phyloP scores from a whole-genome alignment of 2,797 vertebrate genomes.

The Lepidocolaptes lacrymiger region DNA sequence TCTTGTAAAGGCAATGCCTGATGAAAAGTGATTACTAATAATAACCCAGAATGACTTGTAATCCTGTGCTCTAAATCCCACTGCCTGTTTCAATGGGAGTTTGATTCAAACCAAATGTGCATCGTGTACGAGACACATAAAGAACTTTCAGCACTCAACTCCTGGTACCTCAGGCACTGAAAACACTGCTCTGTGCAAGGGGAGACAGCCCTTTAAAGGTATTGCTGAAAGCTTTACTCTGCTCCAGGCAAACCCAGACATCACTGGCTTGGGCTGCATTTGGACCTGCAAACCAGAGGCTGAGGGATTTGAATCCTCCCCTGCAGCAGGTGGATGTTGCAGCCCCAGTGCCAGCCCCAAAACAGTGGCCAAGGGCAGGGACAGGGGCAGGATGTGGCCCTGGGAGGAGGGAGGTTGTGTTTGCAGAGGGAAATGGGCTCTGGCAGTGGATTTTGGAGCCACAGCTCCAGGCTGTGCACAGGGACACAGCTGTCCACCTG shows the following conservation, averaged over 20 bases:
- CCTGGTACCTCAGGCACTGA: neutral
- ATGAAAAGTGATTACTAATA: slow-evolving; percentile 22
- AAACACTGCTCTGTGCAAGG: neutral
- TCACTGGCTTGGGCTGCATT: neutral
- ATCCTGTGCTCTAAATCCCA: slow-evolving; percentile 5
- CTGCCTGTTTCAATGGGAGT: neutral
- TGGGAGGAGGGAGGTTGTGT: neutral
- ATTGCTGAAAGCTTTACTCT: neutral
- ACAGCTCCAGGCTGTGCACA: neutral
- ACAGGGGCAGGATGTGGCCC: neutral
- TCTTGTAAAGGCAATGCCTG: neutral
- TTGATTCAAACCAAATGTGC: slow-evolving; percentile 47
- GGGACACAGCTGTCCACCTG: neutral
- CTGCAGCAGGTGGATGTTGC: neutral
- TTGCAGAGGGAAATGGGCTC: neutral
- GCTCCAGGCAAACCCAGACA: fast-evolving
- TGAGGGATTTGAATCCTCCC: neutral
- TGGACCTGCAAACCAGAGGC: neutral
- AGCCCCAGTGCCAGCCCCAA: neutral
- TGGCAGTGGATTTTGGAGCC: neutral
- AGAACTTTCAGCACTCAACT: neutral
- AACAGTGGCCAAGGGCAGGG: neutral
- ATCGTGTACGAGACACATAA: neutral
- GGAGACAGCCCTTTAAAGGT: neutral
- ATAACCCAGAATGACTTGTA: slow-evolving; percentile 6